phyloP scores from a whole-genome alignment of 2,113 vertebrate species.

The Perognathus longimembris region DNA sequence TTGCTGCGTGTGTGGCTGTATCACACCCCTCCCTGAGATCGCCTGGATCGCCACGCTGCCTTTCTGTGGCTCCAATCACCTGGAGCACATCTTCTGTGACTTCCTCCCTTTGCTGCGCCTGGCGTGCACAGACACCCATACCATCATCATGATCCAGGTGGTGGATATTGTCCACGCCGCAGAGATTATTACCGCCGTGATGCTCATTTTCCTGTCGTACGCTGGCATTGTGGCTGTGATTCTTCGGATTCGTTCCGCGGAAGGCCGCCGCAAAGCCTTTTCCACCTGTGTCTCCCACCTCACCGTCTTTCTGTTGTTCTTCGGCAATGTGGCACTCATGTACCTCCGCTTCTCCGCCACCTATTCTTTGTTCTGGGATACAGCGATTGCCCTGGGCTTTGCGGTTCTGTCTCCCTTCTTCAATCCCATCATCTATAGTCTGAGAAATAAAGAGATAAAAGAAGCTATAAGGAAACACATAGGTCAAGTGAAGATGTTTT shows the following conservation, averaged over 20 bases:
- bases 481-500: neutral
- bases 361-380: conserved; percentile 68
- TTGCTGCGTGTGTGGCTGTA: conserved; percentile 56
- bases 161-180: conserved; percentile 66
- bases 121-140: conserved; percentile 62
- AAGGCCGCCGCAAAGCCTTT: conserved; percentile 59
- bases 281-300: conserved; percentile 71
- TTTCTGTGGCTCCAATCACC: conserved; percentile 56
- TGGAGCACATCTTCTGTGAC: conserved; percentile 72
- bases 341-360: conserved; percentile 67
- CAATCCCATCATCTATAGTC: conserved; percentile 75
- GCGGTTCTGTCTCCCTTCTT: conserved; percentile 70
- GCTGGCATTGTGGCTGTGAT: conserved; percentile 37
- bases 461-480: conserved; percentile 65
- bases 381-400: conserved; percentile 64
- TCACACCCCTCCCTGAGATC: conserved; percentile 67
- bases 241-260: conserved; percentile 48
- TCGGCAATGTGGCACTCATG: conserved; percentile 62
- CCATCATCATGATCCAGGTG: conserved; percentile 51
- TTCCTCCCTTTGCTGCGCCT: conserved; percentile 62
- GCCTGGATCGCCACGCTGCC: conserved; percentile 63
- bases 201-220: conserved; percentile 55
- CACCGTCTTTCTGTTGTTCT: conserved; percentile 66
- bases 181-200: conserved; percentile 58
- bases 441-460: conserved; percentile 75